These are phyloP conservation scores for Petroica traversi DNA, from an alignment of 2,113 vertebrate genomes.

Conservation along the genomic window DNA sequence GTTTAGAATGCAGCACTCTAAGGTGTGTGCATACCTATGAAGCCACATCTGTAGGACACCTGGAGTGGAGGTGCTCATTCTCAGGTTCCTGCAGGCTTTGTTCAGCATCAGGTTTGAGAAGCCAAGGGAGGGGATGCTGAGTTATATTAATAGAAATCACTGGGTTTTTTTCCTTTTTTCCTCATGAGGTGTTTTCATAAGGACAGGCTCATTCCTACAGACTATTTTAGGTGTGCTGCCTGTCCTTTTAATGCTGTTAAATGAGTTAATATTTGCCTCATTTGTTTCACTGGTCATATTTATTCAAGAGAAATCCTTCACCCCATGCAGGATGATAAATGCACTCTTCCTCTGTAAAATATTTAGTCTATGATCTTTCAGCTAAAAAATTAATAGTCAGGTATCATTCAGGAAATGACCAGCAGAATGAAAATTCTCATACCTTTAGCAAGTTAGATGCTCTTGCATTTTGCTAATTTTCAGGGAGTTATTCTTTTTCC, in stretches of 20 bases:
- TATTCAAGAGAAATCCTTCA: not conserved
- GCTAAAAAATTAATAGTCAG: not conserved
- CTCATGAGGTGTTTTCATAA: not conserved
- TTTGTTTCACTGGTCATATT: not conserved
- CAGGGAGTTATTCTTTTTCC: not conserved
- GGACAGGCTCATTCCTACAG: not conserved
- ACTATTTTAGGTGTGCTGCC: not conserved
- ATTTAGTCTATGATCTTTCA: not conserved
- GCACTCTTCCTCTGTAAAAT: not conserved
- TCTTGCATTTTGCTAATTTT: not conserved
- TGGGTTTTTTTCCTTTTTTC: not conserved
- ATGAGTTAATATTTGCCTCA: not conserved
- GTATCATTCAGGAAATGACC: not conserved
- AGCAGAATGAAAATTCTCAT: not conserved
- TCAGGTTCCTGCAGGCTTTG: not conserved
- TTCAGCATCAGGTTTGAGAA: not conserved
- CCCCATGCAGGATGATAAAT: not conserved
- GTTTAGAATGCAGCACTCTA: not conserved
- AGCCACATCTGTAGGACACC: no score
- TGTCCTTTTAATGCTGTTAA: not conserved
- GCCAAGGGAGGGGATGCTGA: no score
- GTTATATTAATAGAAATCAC: not conserved
- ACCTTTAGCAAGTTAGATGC: not conserved
- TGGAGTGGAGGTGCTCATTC: no score
- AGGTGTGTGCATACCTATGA: accelerated